Percentiles rank a stretch among this genome's conserved stretches.
Conservation (phyloP, 2,797 vertebrate species). For the Pangasius mekongensis region DNA sequence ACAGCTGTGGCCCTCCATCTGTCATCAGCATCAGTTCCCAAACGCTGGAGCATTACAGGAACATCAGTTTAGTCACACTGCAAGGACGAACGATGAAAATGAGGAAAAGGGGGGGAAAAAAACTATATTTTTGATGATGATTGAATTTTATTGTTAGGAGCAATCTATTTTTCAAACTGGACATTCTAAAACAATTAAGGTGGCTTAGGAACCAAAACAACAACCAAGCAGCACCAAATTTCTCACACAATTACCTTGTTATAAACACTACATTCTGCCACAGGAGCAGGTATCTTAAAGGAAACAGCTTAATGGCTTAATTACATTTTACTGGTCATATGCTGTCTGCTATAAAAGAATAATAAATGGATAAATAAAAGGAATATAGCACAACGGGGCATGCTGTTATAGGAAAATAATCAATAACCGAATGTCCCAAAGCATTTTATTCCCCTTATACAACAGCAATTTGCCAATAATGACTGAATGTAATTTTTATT, state of each 20-base stretch:
- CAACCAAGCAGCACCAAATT: not conserved
- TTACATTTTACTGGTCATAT: too few relatives aligned
- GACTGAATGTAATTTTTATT: not conserved
- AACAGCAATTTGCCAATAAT: not conserved
- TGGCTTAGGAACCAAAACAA: not conserved
- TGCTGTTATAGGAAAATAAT: not conserved
- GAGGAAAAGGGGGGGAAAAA: not conserved
- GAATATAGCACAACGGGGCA: too few relatives aligned
- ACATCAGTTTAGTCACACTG: constrained; percentile 33
- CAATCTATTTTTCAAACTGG: not conserved
- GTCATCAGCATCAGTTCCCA: constrained; percentile 42
- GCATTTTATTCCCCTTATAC: not conserved
- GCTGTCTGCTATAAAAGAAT: not conserved
- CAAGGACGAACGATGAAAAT: not conserved
- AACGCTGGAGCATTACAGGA: constrained; percentile 30
- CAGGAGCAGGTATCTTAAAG: not conserved
- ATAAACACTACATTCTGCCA: not conserved
- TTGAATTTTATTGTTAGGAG: not conserved
- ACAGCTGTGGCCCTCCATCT: constrained; percentile 61
- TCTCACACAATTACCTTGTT: not conserved
- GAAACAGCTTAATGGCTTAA: not conserved
- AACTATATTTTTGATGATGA: not conserved
- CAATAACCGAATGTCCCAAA: not conserved
- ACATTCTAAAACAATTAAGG: not conserved
- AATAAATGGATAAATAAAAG: not conserved